Conservation (phyloP, 2,888 invertebrate species). For the Lochmaea capreae region DNA sequence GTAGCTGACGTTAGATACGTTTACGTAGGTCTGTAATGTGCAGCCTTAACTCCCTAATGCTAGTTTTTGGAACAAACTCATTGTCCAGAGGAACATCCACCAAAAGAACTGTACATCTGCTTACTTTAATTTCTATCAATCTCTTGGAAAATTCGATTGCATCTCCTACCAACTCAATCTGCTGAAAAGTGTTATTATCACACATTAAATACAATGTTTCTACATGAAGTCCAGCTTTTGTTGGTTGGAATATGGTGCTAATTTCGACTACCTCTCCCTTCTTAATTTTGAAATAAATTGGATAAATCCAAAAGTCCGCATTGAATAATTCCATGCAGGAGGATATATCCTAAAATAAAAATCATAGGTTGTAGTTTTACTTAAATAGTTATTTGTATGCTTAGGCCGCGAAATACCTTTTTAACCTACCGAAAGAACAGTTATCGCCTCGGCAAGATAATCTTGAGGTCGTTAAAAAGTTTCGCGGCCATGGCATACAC, state of each 20-base stretch:
- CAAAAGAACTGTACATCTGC: constrained; percentile 16
- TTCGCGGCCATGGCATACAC: too few species aligned
- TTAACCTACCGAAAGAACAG: too few species aligned
- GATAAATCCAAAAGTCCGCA: constrained; percentile 62
- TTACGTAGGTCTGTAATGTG: too few species aligned
- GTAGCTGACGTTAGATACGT: too few species aligned
- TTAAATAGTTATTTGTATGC: too few species aligned
- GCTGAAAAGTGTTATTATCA: constrained; percentile 62
- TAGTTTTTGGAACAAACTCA: too few species aligned
- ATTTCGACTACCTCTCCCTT: constrained; percentile 61
- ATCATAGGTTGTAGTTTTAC: constrained; percentile 43
- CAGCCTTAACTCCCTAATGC: too few species aligned
- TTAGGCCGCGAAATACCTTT: too few species aligned
- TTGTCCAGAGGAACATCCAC: too few species aligned
- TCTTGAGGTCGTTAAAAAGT: too few species aligned
- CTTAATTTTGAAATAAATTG: constrained; percentile 63
- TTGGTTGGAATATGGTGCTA: constrained; percentile 61
- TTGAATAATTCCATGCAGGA: constrained; percentile 55
- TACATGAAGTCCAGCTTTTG: constrained; percentile 59
- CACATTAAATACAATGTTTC: constrained; percentile 64
- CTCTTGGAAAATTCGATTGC: constrained; percentile 60
- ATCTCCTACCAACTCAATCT: constrained; percentile 65
- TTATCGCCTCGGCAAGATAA: too few species aligned
- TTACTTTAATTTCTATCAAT: constrained; percentile 53
- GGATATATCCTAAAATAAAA: constrained; percentile 44